Conservation (phyloP, 2,797 vertebrate species). For the Artibeus jamaicensis region DNA sequence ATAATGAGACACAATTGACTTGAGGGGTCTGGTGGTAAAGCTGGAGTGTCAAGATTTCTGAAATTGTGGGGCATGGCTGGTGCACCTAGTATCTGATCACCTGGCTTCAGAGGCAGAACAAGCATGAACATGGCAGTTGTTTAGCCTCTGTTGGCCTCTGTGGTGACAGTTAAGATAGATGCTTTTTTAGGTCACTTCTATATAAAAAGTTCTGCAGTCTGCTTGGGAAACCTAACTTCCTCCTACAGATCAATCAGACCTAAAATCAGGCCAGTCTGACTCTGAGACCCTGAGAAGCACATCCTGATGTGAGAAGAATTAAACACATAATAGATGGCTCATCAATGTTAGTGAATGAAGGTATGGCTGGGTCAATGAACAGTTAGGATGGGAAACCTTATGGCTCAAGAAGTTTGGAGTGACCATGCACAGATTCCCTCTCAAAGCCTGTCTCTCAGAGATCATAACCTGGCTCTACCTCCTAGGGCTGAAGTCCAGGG, state of each 20-base stretch:
- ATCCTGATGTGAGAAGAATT: background rate
- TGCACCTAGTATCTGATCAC: background rate
- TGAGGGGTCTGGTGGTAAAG: background rate
- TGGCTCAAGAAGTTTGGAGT: background rate
- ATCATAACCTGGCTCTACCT: too few relatives aligned
- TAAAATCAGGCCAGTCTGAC: background rate
- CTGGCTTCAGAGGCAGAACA: background rate
- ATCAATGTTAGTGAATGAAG: background rate
- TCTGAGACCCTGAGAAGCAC: background rate
- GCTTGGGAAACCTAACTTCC: background rate
- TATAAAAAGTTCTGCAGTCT: background rate
- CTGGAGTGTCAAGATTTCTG: background rate
- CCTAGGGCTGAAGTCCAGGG: background rate
- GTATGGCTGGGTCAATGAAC: background rate
- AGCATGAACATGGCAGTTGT: background rate
- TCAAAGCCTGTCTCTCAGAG: background rate
- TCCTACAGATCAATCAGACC: background rate
- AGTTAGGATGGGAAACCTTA: background rate
- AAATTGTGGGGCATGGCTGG: background rate
- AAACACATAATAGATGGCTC: background rate
- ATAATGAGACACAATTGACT: background rate
- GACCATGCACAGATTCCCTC: background rate
- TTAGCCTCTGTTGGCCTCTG: background rate
- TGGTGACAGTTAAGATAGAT: background rate
- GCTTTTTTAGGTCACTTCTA: background rate